Base-by-base conservation (phyloP, 2,888 invertebrate genomes). In the Torymus auratus region DNA sequence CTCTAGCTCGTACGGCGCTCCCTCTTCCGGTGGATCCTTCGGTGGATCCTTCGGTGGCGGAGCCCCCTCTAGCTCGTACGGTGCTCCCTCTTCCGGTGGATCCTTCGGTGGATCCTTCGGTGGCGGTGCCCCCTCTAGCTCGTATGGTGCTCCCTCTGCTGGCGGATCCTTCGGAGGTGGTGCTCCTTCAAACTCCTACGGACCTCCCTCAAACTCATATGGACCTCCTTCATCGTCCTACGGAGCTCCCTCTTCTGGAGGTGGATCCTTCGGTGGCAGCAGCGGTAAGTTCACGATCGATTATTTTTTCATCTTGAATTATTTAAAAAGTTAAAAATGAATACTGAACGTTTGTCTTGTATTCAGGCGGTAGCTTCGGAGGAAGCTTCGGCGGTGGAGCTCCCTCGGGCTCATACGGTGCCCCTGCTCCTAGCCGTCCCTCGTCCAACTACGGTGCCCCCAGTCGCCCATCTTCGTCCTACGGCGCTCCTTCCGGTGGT, bases 51-150 rank as follows among this genome's bases (percentile, higher is more conserved):
- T 50, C 52, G 58, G 81, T 20, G 78, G 78, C 13, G 80, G 84
- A 20, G 65, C 20, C 52, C 11, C 28, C 1, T 85, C 87, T 65
- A 87, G 88, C 68, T 41, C 41, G 0, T 91, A 81, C 81, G 91
- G 85, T 93, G 93, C 93, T 53, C 93, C 93, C 64, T 85, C 93
- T 84, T 91, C 92, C 74, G 93, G 92, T 67, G 94, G 58, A 11
- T 74, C 89, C 52, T 90, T 91, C 14, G 88, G 91, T 3, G 50
- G 56, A 5, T 41, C 41, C 11, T 84, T 83, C 72, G 87, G 86
- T 28, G 53, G 76, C 17, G n/a, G 84, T 15, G 85, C 88, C 1
- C 88, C 88, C 78, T 85, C 87, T 64, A 88, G 88, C 68, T 41
- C 41, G 1, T 91, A 81, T 81, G 91, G 85, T 93, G 93, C 93